Base-by-base conservation (phyloP, 2,888 invertebrate species). In the Drosophila robusta region DNA sequence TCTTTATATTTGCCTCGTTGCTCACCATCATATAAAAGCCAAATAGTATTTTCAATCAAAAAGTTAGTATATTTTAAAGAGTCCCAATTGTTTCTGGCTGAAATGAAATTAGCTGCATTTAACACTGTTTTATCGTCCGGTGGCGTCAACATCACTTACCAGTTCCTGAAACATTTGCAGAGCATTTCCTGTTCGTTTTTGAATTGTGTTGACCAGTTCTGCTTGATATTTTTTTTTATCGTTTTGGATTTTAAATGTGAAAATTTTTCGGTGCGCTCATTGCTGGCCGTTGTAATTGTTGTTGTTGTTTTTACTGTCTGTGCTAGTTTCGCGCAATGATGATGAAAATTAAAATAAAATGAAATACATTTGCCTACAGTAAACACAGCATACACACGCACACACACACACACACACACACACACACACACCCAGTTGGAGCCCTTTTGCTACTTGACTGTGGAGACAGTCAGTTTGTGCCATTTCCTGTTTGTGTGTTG, bases 341-440 rank as follows among this genome's bases (percentile, higher is more conserved):
- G 87, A 87, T 85, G 87, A 87, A 87, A 89, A 87, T 89, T 89
- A 87, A 87, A 87, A 85, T 80, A 85, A 87, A 87, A 85, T 89
- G 87, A 85, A 85, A 85, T 85, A 87, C 89, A 87, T 82, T 87
- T 78, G 73, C 78, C 73, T 73, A 85, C 71, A 76, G 75, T 66
- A 72, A 64, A 61, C 62, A 64, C 60, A 72, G 29, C 34, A 56
- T 14, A 36, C 22, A 39, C 24, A 49, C 14, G 54, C 45, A 51
- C 22, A 49, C 12, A 61, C 12, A 38, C 14, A 61, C 45, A 51
- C 26, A 49, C 11, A 61, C 12, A 38, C 16, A 66, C 50, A 55
- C 7, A 60, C 14, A 55, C 16, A 57, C 29, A 61, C 6, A 56
- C 46, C 41, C n/a, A 45, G 39, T 39, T 18, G 58, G 39, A 75